Evolutionary conservation across 2,888 invertebrate species (phyloP).

Genomic region (Drosophila buzzatii): DNA sequence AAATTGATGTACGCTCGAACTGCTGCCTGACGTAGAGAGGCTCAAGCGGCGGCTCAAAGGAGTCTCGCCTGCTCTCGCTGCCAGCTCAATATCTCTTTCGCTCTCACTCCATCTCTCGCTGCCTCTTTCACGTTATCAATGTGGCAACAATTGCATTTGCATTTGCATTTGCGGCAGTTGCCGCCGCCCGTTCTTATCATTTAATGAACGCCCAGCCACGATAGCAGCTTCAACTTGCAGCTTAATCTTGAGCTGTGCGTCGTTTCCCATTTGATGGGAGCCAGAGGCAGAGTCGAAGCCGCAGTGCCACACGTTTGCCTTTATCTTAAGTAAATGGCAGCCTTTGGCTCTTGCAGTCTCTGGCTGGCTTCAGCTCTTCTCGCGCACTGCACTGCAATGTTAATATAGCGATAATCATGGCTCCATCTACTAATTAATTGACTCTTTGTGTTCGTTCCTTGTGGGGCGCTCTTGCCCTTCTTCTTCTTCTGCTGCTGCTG

Average conservation of each 20-base stretch:
- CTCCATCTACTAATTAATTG: conserved; percentile 86
- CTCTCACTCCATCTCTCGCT: conserved; percentile 8
- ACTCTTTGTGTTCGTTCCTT: conserved; percentile 83
- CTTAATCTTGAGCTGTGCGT: conserved; percentile 22
- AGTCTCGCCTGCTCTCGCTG: not conserved
- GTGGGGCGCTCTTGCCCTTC: conserved; percentile 4
- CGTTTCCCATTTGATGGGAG: conserved; percentile 10
- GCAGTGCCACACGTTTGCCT: conserved; percentile 70
- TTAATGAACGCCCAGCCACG: conserved; percentile 72
- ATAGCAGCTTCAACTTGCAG: conserved; percentile 15
- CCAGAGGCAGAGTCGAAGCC: not conserved
- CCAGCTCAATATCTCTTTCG: too few species aligned
- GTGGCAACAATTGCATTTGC: conserved; percentile 49
- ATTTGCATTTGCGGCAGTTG: conserved; percentile 31
- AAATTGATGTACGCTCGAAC: conserved; percentile 48
- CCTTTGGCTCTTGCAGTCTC: conserved; percentile 28
- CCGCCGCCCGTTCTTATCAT: conserved; percentile 69
- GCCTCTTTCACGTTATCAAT: conserved; percentile 30
- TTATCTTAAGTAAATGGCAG: conserved; percentile 80
- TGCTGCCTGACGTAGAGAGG: conserved; percentile 13
- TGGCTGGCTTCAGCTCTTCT: conserved; percentile 1
- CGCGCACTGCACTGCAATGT: conserved; percentile 57
- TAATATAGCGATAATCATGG: conserved; percentile 84
- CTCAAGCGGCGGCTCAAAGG: conserved; percentile 31
- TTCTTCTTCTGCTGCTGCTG: not conserved